A percentile compares a stretch with the other conserved stretches of the same genome.
Conservation (phyloP, 1,140 invertebrate genomes). For the Eueides isabella region DNA sequence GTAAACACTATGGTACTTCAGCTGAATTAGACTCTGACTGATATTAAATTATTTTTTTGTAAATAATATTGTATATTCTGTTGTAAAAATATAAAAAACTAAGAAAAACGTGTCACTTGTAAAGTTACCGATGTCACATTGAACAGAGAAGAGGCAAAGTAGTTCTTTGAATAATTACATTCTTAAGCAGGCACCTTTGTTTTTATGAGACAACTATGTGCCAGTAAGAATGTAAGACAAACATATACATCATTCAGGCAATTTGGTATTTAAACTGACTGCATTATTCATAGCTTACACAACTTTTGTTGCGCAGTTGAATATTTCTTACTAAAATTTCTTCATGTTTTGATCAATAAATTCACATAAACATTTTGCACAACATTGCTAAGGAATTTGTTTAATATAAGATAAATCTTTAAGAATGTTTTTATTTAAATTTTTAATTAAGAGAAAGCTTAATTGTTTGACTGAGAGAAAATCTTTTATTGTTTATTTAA, state of each 20-base stretch:
- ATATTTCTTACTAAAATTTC: conserved; percentile 58
- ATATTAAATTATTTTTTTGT: not conserved
- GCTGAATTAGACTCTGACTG: not conserved
- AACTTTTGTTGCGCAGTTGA: conserved; percentile 60
- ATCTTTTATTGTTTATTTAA: no score
- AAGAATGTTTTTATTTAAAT: not conserved
- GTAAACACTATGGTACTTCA: not conserved
- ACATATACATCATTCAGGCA: conserved; percentile 60
- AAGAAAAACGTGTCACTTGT: not conserved
- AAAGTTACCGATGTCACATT: not conserved
- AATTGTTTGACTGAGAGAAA: no score
- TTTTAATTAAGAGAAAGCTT: not conserved
- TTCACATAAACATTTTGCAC: conserved; percentile 51
- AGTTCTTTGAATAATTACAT: not conserved
- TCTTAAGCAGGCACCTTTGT: conserved; percentile 20
- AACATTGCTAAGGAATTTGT: conserved; percentile 38
- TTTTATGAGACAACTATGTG: conserved; percentile 27
- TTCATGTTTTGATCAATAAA: conserved; percentile 58
- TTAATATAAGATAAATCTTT: conserved; percentile 3
- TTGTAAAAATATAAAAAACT: not conserved
- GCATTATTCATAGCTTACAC: conserved; percentile 63
- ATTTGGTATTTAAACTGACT: conserved; percentile 72
- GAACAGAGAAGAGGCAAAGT: not conserved
- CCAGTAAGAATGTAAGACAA: conserved; percentile 42
- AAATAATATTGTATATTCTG: not conserved